Evolutionary conservation across 1,140 invertebrate species (phyloP).

Genomic region (Drosophila murphyi): DNA sequence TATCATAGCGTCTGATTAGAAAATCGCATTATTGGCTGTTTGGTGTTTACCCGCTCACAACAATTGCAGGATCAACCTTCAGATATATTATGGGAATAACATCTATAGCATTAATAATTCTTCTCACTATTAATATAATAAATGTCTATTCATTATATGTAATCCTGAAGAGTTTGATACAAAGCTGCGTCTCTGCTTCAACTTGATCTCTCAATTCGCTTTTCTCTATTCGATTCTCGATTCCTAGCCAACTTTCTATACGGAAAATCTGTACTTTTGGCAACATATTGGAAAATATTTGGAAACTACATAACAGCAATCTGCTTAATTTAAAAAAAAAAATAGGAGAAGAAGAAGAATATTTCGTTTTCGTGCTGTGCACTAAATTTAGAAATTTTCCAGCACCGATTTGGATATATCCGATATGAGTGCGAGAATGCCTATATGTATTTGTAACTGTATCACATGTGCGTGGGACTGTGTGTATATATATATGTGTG

Average conservation of each 20-base stretch:
- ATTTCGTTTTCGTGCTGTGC: conserved; percentile 20
- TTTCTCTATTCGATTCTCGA: background rate
- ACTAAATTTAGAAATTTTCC: conserved; percentile 45
- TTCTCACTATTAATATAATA: too few species aligned
- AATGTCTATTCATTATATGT: too few species aligned
- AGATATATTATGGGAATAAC: too few species aligned
- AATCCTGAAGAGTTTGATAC: background rate
- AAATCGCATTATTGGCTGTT: too few species aligned
- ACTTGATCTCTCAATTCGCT: too few species aligned
- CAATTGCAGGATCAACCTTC: too few species aligned
- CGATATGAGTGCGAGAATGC: conserved; percentile 17
- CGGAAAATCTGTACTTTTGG: background rate
- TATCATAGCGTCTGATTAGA: too few species aligned
- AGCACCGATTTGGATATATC: conserved; percentile 44
- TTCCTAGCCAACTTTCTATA: background rate
- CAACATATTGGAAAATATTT: conserved; percentile 5
- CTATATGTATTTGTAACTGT: conserved; percentile 13
- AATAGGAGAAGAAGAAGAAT: background rate
- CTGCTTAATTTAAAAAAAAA: background rate
- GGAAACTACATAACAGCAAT: conserved; percentile 20
- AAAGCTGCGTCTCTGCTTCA: background rate
- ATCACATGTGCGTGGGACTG: conserved; percentile 8
- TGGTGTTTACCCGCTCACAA: too few species aligned
- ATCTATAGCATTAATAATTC: too few species aligned
- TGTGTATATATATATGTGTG: background rate